Evolutionary conservation across 2,888 invertebrate genomes (phyloP), one percentile per base, ranked within the genome.

Genomic region (Galerucella calmariensis): DNA sequence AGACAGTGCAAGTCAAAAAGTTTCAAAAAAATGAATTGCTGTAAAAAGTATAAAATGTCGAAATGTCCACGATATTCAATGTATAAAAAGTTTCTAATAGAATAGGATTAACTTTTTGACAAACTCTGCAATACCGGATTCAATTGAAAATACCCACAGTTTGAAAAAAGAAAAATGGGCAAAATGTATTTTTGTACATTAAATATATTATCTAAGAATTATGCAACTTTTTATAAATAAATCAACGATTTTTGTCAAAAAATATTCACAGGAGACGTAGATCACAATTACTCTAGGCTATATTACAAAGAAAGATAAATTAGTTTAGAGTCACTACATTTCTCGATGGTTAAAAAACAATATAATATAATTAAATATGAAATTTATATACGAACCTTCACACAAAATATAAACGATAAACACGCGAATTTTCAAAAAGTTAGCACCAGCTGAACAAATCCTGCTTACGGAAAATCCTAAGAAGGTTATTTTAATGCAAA

Each of bases 201-300:
- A 62, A 67, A 70, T 74, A 73, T 75, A 75, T 67, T 66, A 56
- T 67, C 70, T 67, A 77, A 75, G 74, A 70, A 73, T 71, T 75
- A 75, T 76, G 71, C 73, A 77, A 75, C 65, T 75, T 69, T 77
- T 73, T 75, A 80, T 77, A 80, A 80, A 81, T 80, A 81, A 79
- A 80, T 81, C 69, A 76, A 77, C 69, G 71, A 74, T 76, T 62
- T 78, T 82, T 80, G 79, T 79, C 79, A 75, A 78, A 65, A n/a
- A 73, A 69, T 76, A 77, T 77, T 73, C 75, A 78, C 72, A 72
- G 59, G 72, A 67, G 75, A 77, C 27, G 77, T 75, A 79, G 79
- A 81, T 79, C 81, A 81, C 77, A 78, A 76, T 73, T 67, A 58
- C 58, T 74, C 58, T 59, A 73, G 44, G 70, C 67, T 79, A 78